Evolutionary conservation across 2,888 invertebrate species (phyloP), one percentile per base, ranked within the genome.

Genomic region (Oeneis ivallda): DNA sequence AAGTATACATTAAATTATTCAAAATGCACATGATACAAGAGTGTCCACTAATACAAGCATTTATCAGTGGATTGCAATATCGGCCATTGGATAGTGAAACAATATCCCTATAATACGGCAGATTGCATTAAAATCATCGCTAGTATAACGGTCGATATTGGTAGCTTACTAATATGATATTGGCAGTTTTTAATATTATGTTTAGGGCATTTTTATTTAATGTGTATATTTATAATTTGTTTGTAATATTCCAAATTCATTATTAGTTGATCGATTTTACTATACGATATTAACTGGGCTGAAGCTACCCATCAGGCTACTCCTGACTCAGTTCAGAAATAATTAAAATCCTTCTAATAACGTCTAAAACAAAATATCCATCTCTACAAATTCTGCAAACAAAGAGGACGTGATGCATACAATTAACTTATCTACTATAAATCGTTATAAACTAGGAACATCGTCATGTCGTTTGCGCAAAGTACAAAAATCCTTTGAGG

Each of bases 11-110:
- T 6, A 34, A 34, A 43, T 43, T n/a, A 43, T n/a, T 47, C 17
- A 17, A 8, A 47, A 47, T 17, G 47, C 47, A 17, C 8, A 17
- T 11, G 13, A 41, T 9, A 41, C 13, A 13, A 41, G 13, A n/a
- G 41, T 41, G 13, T 11, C 13, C 13, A 2, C 4, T 17, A 19
- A 54, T 39, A 37, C 17, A 39, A 11, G n/a, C 34, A 34, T 39
- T 53, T 39, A 39, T 39, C 39, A 54, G 17, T 17, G 34, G 54
- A 39, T 54, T 11, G 5, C 39, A 54, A 39, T 53, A 53, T 34
- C 41, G 43, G 54, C 58, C 59, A 59, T 63, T 59, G 37, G 32
- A 53, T 66, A 45, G 63, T 66, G 66, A 66, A 59, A 49, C 53
- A 58, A 63, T 58, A 59, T 62, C 32, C 45, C 47, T 59, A n/a